These are phyloP conservation scores for Bufotes viridis DNA, from an alignment of 2,797 vertebrate genomes.

Conservation along the genomic window DNA sequence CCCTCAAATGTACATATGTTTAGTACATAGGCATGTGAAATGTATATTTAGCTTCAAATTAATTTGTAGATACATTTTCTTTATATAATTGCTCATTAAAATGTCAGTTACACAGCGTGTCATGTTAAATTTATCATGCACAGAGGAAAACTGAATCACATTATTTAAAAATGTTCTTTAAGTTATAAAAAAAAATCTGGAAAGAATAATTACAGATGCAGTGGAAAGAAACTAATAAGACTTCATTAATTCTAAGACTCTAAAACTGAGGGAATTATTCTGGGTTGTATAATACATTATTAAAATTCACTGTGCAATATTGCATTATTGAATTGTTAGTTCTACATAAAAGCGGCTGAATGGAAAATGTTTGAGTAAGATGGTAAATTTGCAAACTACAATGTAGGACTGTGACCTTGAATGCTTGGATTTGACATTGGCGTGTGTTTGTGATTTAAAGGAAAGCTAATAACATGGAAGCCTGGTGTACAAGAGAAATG, in stretches of 20 bases:
- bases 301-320: conserved; percentile 60
- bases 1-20: not conserved
- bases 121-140: conserved; percentile 57
- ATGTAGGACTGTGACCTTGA: conserved; percentile 58
- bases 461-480: conserved; percentile 54
- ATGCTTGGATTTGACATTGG: conserved; percentile 57
- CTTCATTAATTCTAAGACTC: conserved; percentile 62
- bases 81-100: conserved; percentile 57
- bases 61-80: conserved; percentile 53
- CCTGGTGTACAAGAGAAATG: conserved; percentile 46
- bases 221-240: conserved; percentile 62
- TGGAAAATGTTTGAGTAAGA: conserved; percentile 58
- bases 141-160: conserved; percentile 48
- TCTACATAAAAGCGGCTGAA: conserved; percentile 60
- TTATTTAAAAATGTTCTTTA: conserved; percentile 61
- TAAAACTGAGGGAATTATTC: conserved; percentile 59
- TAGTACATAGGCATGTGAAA: conserved; percentile 1
- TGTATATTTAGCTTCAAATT: conserved; percentile 35
- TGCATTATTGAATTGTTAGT: conserved; percentile 62
- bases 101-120: conserved; percentile 53
- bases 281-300: conserved; percentile 58
- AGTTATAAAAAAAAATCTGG: conserved; percentile 47
- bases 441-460: conserved; percentile 57
- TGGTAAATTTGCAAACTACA: conserved; percentile 56
- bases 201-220: conserved; percentile 61